Percentiles rank a stretch among this genome's conserved stretches.
phyloP scores from a whole-genome alignment of 2,888 invertebrate species.

The Dolichopus griseipennis region DNA sequence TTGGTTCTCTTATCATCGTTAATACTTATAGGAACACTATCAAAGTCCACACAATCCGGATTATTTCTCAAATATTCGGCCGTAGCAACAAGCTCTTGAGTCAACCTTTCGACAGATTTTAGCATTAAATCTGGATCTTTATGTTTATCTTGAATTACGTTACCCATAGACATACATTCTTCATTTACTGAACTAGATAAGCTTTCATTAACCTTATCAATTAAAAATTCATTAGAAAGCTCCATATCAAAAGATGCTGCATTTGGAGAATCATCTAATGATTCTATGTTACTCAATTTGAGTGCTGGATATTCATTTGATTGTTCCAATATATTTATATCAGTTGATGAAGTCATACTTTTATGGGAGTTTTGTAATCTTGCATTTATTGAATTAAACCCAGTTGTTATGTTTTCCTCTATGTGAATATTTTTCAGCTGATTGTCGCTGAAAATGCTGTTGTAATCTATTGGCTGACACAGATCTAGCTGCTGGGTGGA shows the following conservation, averaged over 20 bases:
- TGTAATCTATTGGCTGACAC: conserved; percentile 8
- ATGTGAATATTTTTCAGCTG: conserved; percentile 15
- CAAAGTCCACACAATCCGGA: conserved; percentile 20
- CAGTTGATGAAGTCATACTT: conserved; percentile 33
- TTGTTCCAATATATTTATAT: conserved; percentile 24
- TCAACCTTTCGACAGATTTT: conserved; percentile 56
- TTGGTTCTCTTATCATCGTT: conserved; percentile 19
- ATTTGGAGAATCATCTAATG: conserved; percentile 35
- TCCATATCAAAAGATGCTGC: conserved; percentile 44
- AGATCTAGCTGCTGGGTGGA: conserved; percentile 17
- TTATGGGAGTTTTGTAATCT: conserved; percentile 20
- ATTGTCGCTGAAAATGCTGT: conserved; percentile 22
- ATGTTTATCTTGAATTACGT: conserved; percentile 38
- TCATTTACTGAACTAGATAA: background rate
- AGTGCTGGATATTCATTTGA: conserved; percentile 47
- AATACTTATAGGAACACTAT: conserved; percentile 19
- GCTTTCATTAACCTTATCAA: conserved; percentile 36
- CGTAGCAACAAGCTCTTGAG: conserved; percentile 56
- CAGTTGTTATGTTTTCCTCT: conserved; percentile 24
- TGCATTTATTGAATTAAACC: conserved; percentile 21
- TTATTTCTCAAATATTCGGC: conserved; percentile 51
- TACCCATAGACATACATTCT: conserved; percentile 27
- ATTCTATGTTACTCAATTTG: conserved; percentile 37
- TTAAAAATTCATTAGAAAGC: conserved; percentile 44
- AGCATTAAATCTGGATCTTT: conserved; percentile 60